Conservation (phyloP, 1,140 invertebrate species). For the Nymphalis io region DNA sequence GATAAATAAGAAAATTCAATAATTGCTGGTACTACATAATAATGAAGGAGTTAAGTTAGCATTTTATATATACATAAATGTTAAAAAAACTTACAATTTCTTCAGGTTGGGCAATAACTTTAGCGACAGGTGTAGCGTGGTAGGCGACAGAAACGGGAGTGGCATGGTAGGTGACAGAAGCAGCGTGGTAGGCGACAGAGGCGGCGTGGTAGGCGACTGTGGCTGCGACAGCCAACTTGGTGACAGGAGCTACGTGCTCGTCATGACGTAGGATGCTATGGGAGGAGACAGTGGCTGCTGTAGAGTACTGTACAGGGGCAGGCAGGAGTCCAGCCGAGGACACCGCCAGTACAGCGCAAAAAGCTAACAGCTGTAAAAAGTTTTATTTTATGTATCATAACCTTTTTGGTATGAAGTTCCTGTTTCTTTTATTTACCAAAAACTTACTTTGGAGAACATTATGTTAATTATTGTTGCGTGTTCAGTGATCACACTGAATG, state of each 20-base stretch:
- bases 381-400: too few relatives aligned
- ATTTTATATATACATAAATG: not conserved
- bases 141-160: conserved; percentile 27
- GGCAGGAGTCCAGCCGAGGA: conserved; percentile 57
- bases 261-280: conserved; percentile 50
- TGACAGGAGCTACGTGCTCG: conserved; percentile 27
- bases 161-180: conserved; percentile 25
- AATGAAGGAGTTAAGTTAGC: not conserved
- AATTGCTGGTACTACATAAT: too few relatives aligned
- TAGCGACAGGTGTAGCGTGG: conserved; percentile 19
- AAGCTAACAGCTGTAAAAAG: conserved; percentile 24
- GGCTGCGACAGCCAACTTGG: conserved; percentile 38
- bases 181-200: conserved; percentile 45
- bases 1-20: not conserved
- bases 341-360: conserved; percentile 44
- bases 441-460: conserved; percentile 49
- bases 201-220: conserved; percentile 42
- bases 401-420: too few relatives aligned
- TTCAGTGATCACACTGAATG: conserved; percentile 38
- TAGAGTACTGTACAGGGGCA: too few relatives aligned
- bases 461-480: conserved; percentile 34
- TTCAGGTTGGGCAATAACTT: conserved; percentile 47
- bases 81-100: conserved; percentile 49
- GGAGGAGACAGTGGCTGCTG: conserved; percentile 43
- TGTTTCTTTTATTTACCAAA: too few relatives aligned